Evolutionary conservation across 2,113 vertebrate genomes (phyloP).

Genomic region (Xiphophorus couchianus): DNA sequence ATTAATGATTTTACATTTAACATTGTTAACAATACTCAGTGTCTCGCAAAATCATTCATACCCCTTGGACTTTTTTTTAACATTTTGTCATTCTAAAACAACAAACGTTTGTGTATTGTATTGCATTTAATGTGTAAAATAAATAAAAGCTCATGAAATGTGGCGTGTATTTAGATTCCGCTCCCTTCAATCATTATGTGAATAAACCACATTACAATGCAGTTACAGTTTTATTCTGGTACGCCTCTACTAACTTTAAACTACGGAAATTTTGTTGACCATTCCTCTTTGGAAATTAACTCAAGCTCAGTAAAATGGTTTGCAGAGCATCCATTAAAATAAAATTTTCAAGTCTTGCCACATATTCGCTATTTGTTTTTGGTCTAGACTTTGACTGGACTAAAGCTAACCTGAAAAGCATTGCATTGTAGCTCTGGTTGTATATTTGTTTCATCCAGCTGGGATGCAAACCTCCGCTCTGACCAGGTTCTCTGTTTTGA

Average conservation of each 20-base stretch:
- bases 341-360: no score
- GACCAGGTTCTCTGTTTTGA: neutral
- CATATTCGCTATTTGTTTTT: no score
- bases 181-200: neutral
- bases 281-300: neutral
- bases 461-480: neutral
- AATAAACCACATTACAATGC: neutral
- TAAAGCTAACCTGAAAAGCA: no score
- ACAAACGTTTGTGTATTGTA: no score
- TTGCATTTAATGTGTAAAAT: no score
- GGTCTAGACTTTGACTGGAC: no score
- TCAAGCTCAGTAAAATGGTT: neutral
- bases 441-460: neutral
- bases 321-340: no score
- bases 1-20: conserved; percentile 34
- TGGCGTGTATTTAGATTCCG: no score
- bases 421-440: neutral
- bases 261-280: neutral
- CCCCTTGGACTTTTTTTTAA: neutral
- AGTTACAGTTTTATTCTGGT: neutral
- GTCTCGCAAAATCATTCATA: neutral
- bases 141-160: no score
- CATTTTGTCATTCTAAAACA: neutral
- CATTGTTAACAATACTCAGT: neutral
- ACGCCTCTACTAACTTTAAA: neutral